Base-by-base conservation (phyloP, 2,888 invertebrate species). In the Polylopha cassiicola region DNA sequence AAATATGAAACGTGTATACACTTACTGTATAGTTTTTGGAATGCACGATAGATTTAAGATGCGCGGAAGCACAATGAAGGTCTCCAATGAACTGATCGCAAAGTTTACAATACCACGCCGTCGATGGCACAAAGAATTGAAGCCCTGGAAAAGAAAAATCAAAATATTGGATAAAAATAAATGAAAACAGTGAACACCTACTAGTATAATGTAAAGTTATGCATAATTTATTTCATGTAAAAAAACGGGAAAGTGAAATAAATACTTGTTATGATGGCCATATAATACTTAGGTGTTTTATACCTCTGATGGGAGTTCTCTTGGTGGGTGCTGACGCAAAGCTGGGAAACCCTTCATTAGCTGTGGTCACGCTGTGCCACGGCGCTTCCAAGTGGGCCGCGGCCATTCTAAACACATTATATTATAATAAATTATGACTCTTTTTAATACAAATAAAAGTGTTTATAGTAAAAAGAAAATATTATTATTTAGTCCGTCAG, bases 51-150 rank as follows among this genome's bases (percentile, higher is more conserved):
- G 93, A 94, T 68, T 95, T 95, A 44, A 95, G 87, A 77, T 95
- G 95, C 1, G 92, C 89, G 5, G 94, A 94, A 0, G 95, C 95
- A 69, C 95, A 95, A 72, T 95, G 94, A 45, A 94, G 86, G 69
- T 95, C 95, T 0, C 95, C 95, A 61, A 95, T 94, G 91, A 95
- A 95, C 55, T 90, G 87, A 65, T 93, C 91, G 62, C 95, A 95
- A 46, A 95, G 86, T 69, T 94, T 94, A 82, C 95, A 95, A 79
- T 92, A 95, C 95, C 95, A 95, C 16, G 95, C 92, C 3, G 93
- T 92, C 0, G 95, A 91, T 2, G 95, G 92, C 53, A 93, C 92
- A 80, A 95, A 92, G 86, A 95, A 95, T 68, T 95, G 94, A 45
- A 95, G 85, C 20, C 95, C 95, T 93, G 72, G 34, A 28, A 6